These are phyloP conservation scores for Passer montanus DNA, from an alignment of 2,113 vertebrate genomes.

Conservation along the genomic window DNA sequence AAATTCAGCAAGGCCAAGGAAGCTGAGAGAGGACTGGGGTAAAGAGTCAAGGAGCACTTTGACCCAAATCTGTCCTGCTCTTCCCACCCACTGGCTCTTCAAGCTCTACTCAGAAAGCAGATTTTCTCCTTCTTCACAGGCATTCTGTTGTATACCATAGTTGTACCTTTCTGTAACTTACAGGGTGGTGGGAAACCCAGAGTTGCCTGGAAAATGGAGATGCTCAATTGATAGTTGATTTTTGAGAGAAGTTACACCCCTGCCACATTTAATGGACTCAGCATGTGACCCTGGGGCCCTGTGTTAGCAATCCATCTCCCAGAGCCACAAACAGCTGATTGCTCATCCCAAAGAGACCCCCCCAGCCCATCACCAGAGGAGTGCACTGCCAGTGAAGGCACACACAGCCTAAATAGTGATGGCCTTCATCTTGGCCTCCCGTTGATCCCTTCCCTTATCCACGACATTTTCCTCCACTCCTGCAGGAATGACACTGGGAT, in stretches of 20 bases:
- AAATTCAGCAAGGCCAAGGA: neutral
- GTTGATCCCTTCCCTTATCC: neutral
- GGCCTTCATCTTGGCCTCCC: neutral
- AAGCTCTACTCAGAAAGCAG: neutral
- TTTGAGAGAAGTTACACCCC: neutral
- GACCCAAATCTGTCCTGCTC: neutral
- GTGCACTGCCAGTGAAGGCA: neutral
- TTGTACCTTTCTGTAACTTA: neutral
- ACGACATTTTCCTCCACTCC: neutral
- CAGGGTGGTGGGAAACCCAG: neutral
- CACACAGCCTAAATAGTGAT: neutral
- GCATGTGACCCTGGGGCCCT: rapidly evolving
- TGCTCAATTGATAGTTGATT: neutral
- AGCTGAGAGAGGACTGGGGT: neutral
- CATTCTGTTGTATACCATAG: neutral
- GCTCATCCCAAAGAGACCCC: neutral
- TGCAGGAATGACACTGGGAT: neutral
- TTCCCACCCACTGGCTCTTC: neutral
- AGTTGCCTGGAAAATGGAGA: neutral
- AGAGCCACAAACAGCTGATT: neutral
- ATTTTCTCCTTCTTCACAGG: neutral
- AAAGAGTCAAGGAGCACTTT: neutral
- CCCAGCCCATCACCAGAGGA: neutral
- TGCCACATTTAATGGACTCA: neutral
- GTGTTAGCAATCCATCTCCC: neutral